A percentile compares a stretch with the other conserved stretches of the same genome.
Conservation (phyloP, 2,888 invertebrate species). For the Pantelozetes paolii region DNA sequence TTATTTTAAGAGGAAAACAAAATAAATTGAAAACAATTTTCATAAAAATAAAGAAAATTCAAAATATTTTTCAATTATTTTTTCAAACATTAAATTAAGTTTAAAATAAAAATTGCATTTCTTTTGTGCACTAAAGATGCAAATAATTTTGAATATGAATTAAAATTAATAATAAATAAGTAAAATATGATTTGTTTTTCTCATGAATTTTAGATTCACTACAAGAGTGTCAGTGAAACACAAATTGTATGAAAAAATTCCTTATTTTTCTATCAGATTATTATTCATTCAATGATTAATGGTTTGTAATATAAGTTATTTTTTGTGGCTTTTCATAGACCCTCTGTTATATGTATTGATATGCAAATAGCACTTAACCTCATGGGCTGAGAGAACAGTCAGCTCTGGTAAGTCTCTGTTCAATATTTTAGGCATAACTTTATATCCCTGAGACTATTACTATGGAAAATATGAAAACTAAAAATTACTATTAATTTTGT, state of each 20-base stretch:
- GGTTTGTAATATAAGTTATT: not conserved
- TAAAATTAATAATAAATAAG: not conserved
- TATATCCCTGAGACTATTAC: too few species aligned
- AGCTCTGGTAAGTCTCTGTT: too few species aligned
- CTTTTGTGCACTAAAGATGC: not conserved
- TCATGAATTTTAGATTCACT: conserved; percentile 3
- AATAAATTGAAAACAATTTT: too few species aligned
- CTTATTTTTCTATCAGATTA: not conserved
- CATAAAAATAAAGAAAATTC: not conserved
- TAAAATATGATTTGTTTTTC: not conserved
- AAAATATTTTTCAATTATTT: not conserved
- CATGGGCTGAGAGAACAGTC: not conserved
- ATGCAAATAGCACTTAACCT: conserved; percentile 16
- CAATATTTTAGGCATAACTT: too few species aligned
- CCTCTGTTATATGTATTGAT: conserved; percentile 13
- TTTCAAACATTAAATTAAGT: too few species aligned
- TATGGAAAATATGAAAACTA: too few species aligned
- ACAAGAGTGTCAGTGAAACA: not conserved
- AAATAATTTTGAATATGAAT: too few species aligned
- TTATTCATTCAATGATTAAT: conserved; percentile 10
- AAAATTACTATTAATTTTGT: too few species aligned
- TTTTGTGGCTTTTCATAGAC: not conserved
- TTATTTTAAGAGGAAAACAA: too few species aligned
- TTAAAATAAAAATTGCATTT: too few species aligned
- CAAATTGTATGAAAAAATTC: not conserved